Evolutionary conservation across 2,888 invertebrate genomes (phyloP).

Genomic region (Frankliniella intonsa): DNA sequence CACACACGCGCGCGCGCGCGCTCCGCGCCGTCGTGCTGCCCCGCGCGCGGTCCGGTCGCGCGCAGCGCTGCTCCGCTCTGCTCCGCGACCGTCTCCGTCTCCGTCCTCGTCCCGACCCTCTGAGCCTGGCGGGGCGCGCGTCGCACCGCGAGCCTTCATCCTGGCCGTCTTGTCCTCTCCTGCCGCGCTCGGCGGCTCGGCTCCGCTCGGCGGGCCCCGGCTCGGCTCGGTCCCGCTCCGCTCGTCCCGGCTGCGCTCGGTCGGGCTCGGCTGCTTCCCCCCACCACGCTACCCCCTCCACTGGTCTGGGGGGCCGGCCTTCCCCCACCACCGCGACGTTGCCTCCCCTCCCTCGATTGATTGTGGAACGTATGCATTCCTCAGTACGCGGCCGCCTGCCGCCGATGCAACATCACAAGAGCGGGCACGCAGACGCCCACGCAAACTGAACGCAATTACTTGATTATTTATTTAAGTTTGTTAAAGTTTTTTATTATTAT

Average conservation of each 20-base stretch:
- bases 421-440: slow-evolving; percentile 20
- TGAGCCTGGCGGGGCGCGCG: not conserved
- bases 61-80: not conserved
- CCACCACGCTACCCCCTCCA: slow-evolving; percentile 14
- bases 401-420: slow-evolving; percentile 24
- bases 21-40: not conserved
- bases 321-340: not conserved
- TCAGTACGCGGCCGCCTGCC: slow-evolving; percentile 23
- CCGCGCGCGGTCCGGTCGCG: not conserved
- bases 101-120: not conserved
- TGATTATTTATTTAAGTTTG: slow-evolving; percentile 27
- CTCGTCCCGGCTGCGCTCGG: not conserved
- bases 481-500: not conserved
- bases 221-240: not conserved
- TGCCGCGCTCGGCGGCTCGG: not conserved
- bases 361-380: slow-evolving; percentile 25
- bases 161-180: not conserved
- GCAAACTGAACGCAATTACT: slow-evolving; percentile 21
- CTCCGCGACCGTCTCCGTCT: not conserved
- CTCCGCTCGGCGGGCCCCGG: not conserved
- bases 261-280: not conserved
- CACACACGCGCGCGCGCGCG: not conserved
- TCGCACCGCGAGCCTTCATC: not conserved
- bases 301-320: slow-evolving; percentile 6
- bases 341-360: slow-evolving; percentile 23